phyloP scores from a whole-genome alignment of 2,113 vertebrate species.

The Cnemophilus loriae region DNA sequence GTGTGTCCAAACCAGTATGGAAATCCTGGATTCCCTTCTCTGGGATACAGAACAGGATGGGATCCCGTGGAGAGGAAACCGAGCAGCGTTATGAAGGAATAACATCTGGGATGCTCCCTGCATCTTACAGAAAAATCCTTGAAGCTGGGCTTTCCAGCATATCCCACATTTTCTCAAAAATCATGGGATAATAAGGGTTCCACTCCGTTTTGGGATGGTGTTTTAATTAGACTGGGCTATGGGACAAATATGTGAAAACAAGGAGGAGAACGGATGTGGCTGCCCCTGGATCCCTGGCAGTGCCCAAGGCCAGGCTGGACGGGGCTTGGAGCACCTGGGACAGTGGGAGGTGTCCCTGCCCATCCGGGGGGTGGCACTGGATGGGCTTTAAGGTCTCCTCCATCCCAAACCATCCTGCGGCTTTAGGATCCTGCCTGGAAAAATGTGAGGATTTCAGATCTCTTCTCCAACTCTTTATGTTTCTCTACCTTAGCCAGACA shows the following conservation, averaged over 20 bases:
- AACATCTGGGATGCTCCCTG: background rate
- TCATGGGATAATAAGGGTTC: background rate
- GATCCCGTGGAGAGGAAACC: background rate
- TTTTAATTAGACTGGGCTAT: background rate
- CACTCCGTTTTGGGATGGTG: fast-evolving
- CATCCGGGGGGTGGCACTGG: background rate
- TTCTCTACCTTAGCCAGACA: fast-evolving
- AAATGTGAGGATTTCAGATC: background rate
- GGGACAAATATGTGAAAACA: background rate
- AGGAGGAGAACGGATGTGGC: background rate
- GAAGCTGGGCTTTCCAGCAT: background rate
- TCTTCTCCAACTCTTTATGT: background rate
- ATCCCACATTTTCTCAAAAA: background rate
- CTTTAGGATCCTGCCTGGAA: background rate
- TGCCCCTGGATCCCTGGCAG: background rate
- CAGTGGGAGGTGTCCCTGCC: background rate
- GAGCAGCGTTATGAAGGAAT: background rate
- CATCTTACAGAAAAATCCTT: background rate
- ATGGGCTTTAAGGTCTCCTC: background rate
- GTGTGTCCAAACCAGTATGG: background rate
- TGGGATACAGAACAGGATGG: fast-evolving
- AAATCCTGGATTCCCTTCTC: background rate
- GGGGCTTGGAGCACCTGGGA: background rate
- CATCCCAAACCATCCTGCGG: no score
- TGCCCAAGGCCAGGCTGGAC: fast-evolving